phyloP scores from a whole-genome alignment of 2,888 invertebrate genomes.

The Hydroisotoma schaefferi region DNA sequence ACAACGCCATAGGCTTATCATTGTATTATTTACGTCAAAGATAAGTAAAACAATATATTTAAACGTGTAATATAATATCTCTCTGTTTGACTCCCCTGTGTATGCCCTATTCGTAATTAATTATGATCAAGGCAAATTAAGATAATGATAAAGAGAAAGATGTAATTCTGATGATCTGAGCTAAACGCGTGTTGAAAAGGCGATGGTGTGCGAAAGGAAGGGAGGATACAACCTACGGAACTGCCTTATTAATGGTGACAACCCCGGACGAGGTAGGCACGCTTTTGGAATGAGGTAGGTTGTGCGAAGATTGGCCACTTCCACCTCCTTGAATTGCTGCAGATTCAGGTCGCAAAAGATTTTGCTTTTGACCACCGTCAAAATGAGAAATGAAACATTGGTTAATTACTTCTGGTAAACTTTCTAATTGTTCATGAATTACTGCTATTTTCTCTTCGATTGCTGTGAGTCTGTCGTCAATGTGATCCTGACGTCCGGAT shows the following conservation, averaged over 20 bases:
- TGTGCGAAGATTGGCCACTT: slow-evolving; percentile 19
- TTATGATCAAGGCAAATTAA: too few relatives aligned
- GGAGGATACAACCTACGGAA: slow-evolving; percentile 34
- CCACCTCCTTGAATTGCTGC: slow-evolving; percentile 24
- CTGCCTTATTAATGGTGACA: slow-evolving; percentile 31
- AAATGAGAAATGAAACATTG: slow-evolving; percentile 45
- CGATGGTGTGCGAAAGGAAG: slow-evolving; percentile 34
- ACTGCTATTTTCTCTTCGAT: slow-evolving; percentile 87
- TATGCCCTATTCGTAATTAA: too few relatives aligned
- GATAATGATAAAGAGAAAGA: too few relatives aligned
- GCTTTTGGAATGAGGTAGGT: slow-evolving; percentile 49
- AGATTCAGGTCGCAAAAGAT: slow-evolving; percentile 46
- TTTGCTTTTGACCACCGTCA: slow-evolving; percentile 24
- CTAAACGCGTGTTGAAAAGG: too few relatives aligned
- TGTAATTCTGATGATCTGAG: too few relatives aligned
- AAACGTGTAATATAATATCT: too few relatives aligned
- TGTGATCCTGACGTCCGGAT: slow-evolving; percentile 86
- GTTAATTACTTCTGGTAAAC: slow-evolving; percentile 51
- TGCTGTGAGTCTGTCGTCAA: slow-evolving; percentile 87
- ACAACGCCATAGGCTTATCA: too few relatives aligned
- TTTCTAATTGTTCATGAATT: slow-evolving; percentile 74
- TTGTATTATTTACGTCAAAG: too few relatives aligned
- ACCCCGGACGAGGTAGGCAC: slow-evolving; percentile 49
- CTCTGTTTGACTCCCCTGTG: too few relatives aligned
- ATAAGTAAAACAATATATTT: too few relatives aligned